A percentile compares a stretch with the other conserved stretches of the same genome.
phyloP scores from a whole-genome alignment of 2,797 vertebrate species.

The Melanotaenia pygmaea region DNA sequence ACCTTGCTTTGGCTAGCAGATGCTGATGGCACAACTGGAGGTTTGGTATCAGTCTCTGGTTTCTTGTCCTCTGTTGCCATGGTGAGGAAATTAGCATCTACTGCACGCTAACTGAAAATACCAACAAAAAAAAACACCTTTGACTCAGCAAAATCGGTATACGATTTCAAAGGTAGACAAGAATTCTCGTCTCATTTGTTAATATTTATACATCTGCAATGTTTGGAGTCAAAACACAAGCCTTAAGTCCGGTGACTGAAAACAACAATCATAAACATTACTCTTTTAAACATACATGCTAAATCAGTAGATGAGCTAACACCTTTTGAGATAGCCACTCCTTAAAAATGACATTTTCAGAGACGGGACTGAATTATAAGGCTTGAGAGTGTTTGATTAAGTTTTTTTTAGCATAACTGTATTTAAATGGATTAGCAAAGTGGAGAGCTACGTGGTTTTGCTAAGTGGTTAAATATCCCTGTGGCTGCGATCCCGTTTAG shows the following conservation, averaged over 20 bases:
- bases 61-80: constrained; percentile 99
- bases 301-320: background rate
- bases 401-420: background rate
- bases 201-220: no score
- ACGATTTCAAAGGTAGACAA: background rate
- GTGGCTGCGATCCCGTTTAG: constrained; percentile 9
- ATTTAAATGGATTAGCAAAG: no score
- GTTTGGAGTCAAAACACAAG: no score
- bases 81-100: constrained; percentile 50
- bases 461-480: background rate
- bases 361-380: background rate
- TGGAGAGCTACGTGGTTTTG: background rate
- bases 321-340: background rate
- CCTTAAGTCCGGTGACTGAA: background rate
- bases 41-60: constrained; percentile 94
- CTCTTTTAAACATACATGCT: background rate
- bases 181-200: no score
- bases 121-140: background rate
- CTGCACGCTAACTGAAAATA: constrained; percentile 22
- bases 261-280: background rate
- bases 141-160: background rate
- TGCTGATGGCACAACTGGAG: constrained; percentile 91
- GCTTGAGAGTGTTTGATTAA: no score
- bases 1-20: constrained; percentile 98
- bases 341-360: background rate